Conservation (phyloP, 2,888 invertebrate genomes). For the Cacoxenus indagator region DNA sequence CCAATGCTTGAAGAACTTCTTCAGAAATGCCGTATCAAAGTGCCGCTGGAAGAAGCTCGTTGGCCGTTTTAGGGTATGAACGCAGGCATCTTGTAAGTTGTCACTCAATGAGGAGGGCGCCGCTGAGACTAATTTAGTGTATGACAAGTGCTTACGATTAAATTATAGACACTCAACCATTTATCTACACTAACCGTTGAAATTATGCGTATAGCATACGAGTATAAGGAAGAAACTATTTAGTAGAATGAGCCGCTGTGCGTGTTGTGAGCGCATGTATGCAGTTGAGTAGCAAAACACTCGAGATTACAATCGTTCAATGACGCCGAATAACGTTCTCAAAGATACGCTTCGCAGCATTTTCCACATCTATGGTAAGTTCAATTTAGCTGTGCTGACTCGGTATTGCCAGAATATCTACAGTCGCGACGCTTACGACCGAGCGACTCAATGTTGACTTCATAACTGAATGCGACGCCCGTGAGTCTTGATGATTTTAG, state of each 20-base stretch:
- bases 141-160: neutral
- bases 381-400: constrained; percentile 33
- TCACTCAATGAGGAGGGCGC: constrained; percentile 30
- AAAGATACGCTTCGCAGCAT: neutral
- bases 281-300: neutral
- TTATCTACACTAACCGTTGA: neutral
- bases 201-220: neutral
- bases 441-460: constrained; percentile 50
- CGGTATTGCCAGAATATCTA: constrained; percentile 16
- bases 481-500: neutral
- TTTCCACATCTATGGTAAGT: neutral
- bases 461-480: constrained; percentile 41
- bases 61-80: constrained; percentile 52
- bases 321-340: neutral
- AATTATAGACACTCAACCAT: neutral
- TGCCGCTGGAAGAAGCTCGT: constrained; percentile 51
- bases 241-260: neutral
- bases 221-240: neutral
- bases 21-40: constrained; percentile 60
- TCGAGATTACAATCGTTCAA: constrained; percentile 25
- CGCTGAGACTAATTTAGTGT: neutral
- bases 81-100: constrained; percentile 43
- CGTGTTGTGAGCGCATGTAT: neutral
- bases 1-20: constrained; percentile 62
- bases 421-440: constrained; percentile 24